Evolutionary conservation across 1,140 invertebrate species (phyloP), one percentile per base, ranked within the genome.

Genomic region (Acromyrmex charruanus): DNA sequence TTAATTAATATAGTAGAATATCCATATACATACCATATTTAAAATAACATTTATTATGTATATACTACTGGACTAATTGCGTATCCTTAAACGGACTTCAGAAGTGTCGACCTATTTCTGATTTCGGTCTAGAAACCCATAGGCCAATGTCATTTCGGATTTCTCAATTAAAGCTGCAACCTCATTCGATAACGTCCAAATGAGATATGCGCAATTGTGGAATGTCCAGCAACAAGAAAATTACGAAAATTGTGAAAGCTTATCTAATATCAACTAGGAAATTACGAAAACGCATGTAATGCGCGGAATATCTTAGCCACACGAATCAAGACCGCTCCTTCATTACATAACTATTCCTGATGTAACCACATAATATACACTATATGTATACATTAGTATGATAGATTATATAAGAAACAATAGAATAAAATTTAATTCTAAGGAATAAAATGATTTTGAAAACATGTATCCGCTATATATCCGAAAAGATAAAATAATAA

Each of bases 111-210:
- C 14, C 51, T 25, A 39, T 84, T 86, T 77, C 69, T 89, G 65
- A 86, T 63, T 65, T 88, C 65, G 61, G 58, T 80, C 65, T 79
- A 90, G 75, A 69, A 51, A 88, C 61, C n/a, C 61, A 88, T 85
- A 90, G 89, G 86, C 59, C 89, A 90, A 90, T 90, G 89, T 88
- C 89, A 87, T 75, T 75, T 61, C 5, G 12, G 18, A 59, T 85
- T 90, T 90, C 89, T 85, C 65, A 90, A 90, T 90, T 53, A 39
- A 51, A 53, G 51, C 31, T 69, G 10, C 71, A 59, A 55, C 28
- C 85, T 81, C 58, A 75, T 85, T 72, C 39, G 89, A 90, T 90
- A 90, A 90, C 77, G 59, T 35, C n/a, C 16, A 16, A 12, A 53
- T 58, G 16, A 66, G 18, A 14, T 28, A 6, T 39, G 10, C 25